phyloP scores from a whole-genome alignment of 2,113 vertebrate species.

The Poeciliopsis retropinna region DNA sequence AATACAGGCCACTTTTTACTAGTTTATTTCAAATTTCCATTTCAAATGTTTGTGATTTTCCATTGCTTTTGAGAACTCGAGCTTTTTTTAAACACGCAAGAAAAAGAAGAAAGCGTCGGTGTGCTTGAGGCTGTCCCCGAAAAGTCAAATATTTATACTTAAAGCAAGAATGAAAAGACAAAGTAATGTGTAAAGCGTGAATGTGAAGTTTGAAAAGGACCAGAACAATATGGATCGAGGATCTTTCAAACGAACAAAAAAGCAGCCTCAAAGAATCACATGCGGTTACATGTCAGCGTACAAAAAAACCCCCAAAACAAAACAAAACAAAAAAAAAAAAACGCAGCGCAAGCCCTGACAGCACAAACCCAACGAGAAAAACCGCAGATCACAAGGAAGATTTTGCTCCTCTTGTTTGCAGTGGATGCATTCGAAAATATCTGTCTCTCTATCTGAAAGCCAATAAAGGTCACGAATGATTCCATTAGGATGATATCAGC shows the following conservation, averaged over 20 bases:
- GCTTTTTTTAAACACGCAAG: not conserved
- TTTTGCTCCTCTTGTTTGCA: constrained; percentile 14
- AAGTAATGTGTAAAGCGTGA: not conserved
- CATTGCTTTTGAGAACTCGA: not conserved
- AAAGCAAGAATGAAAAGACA: not conserved
- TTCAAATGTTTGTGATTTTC: not conserved
- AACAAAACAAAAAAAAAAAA: not conserved
- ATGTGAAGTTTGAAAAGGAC: not conserved
- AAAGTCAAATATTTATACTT: not conserved
- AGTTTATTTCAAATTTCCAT: not conserved
- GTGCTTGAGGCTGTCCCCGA: not conserved
- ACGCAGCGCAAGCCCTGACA: constrained; percentile 13
- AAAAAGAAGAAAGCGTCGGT: not conserved
- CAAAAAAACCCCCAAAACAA: not conserved
- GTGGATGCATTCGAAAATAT: constrained; percentile 20
- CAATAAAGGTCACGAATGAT: constrained; percentile 60
- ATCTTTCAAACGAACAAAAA: not conserved
- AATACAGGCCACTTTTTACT: not conserved
- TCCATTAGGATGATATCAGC: constrained; percentile 51
- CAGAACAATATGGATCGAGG: no score
- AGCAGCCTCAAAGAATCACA: not conserved
- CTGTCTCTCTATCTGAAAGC: constrained; percentile 36
- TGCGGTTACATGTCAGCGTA: constrained; percentile 10
- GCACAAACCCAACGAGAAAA: constrained; percentile 1
- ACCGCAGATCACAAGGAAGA: not conserved